Percentiles rank a stretch among this genome's conserved stretches.
Evolutionary conservation across 1,140 invertebrate genomes (phyloP).

Genomic region (Bombus waltoni): DNA sequence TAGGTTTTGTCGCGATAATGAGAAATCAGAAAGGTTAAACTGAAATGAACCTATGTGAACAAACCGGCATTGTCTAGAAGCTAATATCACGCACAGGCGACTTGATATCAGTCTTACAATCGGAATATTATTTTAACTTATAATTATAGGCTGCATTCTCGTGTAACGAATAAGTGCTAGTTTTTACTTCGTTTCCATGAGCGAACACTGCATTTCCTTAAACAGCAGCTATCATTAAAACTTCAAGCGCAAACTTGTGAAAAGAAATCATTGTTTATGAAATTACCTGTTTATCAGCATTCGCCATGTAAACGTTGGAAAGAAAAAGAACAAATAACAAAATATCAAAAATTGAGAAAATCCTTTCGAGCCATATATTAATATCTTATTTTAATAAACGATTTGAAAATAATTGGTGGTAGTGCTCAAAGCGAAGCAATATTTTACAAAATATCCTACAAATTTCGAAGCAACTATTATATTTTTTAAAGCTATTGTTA

Average conservation of each 20-base stretch:
- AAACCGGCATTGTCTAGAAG: not conserved
- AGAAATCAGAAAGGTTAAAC: constrained; percentile 5
- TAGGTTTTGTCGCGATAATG: not conserved
- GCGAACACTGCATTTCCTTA: not conserved
- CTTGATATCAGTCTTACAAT: not conserved
- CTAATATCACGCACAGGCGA: not conserved
- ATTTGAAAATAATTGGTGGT: too few relatives aligned
- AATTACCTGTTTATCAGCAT: not conserved
- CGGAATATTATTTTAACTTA: not conserved
- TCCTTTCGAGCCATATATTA: too few relatives aligned
- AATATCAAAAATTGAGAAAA: too few relatives aligned
- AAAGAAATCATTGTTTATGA: not conserved
- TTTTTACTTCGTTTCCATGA: too few relatives aligned
- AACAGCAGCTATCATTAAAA: not conserved
- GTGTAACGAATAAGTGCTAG: too few relatives aligned
- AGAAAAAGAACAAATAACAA: too few relatives aligned
- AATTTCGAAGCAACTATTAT: too few relatives aligned
- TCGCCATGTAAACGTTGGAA: too few relatives aligned
- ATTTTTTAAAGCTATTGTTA: too few relatives aligned
- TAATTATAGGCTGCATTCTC: not conserved
- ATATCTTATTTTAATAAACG: too few relatives aligned
- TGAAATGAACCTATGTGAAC: not conserved
- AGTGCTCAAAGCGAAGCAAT: too few relatives aligned
- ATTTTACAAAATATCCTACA: too few relatives aligned
- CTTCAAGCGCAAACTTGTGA: not conserved